Base-by-base conservation (phyloP, 2,797 vertebrate genomes). In the Numenius phaeopus region DNA sequence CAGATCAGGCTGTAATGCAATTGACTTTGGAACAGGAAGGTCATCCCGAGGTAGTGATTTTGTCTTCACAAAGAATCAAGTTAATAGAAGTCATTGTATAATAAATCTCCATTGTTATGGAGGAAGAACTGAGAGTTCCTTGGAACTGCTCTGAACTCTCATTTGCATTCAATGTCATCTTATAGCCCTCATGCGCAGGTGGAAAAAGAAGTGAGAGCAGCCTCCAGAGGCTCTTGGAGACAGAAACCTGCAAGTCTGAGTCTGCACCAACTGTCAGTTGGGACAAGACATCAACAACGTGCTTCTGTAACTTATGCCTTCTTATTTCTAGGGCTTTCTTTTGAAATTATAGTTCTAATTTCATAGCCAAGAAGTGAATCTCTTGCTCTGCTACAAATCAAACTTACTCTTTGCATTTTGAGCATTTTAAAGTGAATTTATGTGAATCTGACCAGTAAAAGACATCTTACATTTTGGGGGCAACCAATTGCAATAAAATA, bases 31-130 rank as follows among this genome's bases (percentile, higher is more conserved):
- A 89, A 85, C 15, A 66, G 30, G 18, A 58, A 32, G 37, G 76
- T 90, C 57, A 61, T 61, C 54, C 57, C 62, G 40, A 58, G 57
- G 44, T 66, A 86, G 6, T 11, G n/a, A 7, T 8, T 39, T 88
- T 95, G n/a, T 88, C 49, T 57, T 93, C 65, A 67, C 22, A 55
- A 80, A 87, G 37, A 91, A n/a, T 72, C 39, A 84, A 75, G 20
- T 46, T 88, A 64, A 52, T 27, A 76, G 50, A 93, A 95, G 30
- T 50, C 7, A 70, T 50, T 44, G 40, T 40, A 62, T 71, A 49
- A 79, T 67, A 82, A 73, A 22, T 52, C 14, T 83, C 30, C 9
- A 34, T 67, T 81, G 32, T 77, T 78, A 47, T 7, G 11, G 55
- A 80, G 22, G 27, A 67, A 55, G 42, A 82, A 92, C 50, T 82